Evolutionary conservation across 2,113 vertebrate species (phyloP).

Genomic region (Gasterosteus aculeatus): DNA sequence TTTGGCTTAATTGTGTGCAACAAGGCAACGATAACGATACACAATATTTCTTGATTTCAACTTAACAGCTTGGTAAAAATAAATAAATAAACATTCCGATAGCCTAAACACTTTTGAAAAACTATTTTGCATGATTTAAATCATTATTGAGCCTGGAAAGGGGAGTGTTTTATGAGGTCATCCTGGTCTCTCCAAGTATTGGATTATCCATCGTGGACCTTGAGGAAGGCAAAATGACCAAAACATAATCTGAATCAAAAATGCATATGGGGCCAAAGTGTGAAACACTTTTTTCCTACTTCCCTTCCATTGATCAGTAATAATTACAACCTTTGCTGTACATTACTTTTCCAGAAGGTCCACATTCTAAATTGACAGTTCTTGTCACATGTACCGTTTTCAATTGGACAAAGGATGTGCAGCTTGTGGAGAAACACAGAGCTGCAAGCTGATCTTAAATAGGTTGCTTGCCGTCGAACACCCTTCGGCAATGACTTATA

Average conservation of each 20-base stretch:
- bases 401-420: slow-evolving; percentile 27
- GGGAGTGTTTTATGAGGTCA: slow-evolving; percentile 15
- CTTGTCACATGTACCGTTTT: neutral
- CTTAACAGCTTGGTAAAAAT: slow-evolving; percentile 28
- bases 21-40: slow-evolving; percentile 11
- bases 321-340: neutral
- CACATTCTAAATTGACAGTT: neutral
- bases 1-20: neutral
- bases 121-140: slow-evolving; percentile 13
- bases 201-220: neutral
- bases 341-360: neutral
- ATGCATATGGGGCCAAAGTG: neutral
- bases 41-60: neutral
- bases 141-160: slow-evolving; percentile 21
- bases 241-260: neutral
- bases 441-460: slow-evolving; percentile 27
- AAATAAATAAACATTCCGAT: slow-evolving; percentile 48
- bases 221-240: neutral
- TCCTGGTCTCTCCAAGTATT: neutral
- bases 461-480: slow-evolving; percentile 25
- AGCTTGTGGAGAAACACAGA: slow-evolving; percentile 20
- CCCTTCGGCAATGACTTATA: slow-evolving; percentile 31
- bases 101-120: neutral
- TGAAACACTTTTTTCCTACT: neutral
- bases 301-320: neutral